Percentiles rank a stretch among this genome's conserved stretches.
These are phyloP conservation scores for Apocheima hispidaria DNA, from an alignment of 2,888 invertebrate species.

Conservation along the genomic window DNA sequence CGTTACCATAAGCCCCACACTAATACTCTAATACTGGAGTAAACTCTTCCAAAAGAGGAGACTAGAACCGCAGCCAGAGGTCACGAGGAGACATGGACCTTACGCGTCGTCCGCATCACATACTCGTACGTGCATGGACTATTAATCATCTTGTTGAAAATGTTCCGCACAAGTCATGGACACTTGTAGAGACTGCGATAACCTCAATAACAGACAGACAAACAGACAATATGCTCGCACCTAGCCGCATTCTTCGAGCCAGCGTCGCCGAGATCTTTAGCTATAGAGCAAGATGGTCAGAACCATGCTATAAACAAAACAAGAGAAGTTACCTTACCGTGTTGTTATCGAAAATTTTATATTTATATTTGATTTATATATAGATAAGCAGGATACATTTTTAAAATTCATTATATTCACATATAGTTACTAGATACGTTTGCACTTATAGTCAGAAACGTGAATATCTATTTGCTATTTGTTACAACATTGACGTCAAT, in stretches of 20 bases:
- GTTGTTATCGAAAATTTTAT: background rate
- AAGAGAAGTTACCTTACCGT: background rate
- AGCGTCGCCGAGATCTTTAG: background rate
- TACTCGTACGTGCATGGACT: conserved; percentile 18
- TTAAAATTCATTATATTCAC: conserved; percentile 4
- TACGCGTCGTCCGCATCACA: conserved; percentile 18
- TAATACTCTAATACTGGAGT: no score
- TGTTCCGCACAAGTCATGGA: conserved; percentile 20
- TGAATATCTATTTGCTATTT: conserved; percentile 17
- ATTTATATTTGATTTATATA: background rate
- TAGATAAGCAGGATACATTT: conserved; percentile 1
- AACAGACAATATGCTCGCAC: background rate
- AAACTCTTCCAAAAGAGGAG: no score
- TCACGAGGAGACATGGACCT: conserved; percentile 17
- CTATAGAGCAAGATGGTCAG: background rate
- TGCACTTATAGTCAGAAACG: conserved; percentile 8
- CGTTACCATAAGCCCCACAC: no score
- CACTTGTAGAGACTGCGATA: conserved; percentile 9
- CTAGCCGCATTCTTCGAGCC: background rate
- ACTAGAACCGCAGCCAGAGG: conserved; percentile 26
- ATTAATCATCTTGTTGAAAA: conserved; percentile 21
- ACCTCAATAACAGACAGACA: conserved; percentile 1
- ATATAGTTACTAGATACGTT: conserved; percentile 1
- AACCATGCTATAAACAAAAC: background rate
- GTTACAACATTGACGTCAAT: conserved; percentile 53